Evolutionary conservation across 2,888 invertebrate species (phyloP).

Genomic region (Argyra leucocephala): DNA sequence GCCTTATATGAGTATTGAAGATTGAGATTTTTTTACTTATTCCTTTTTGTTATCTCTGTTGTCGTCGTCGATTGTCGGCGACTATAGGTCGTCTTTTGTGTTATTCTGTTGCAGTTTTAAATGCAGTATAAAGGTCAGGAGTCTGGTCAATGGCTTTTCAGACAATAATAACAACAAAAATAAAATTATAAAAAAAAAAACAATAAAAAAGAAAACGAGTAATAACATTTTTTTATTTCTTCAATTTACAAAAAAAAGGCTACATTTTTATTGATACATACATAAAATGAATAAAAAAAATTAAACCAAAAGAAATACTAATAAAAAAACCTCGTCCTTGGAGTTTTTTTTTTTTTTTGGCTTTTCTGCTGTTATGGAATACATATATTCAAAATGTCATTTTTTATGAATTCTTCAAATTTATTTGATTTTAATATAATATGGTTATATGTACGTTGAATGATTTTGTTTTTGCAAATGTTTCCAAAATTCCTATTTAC

Average conservation of each 20-base stretch:
- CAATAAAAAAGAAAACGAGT: neutral
- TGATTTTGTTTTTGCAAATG: no score
- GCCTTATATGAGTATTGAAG: no score
- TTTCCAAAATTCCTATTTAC: no score
- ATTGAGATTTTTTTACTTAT: neutral
- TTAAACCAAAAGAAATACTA: no score
- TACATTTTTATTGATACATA: no score
- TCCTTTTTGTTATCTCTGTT: neutral
- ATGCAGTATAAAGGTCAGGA: slow-evolving; percentile 3
- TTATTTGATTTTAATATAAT: no score
- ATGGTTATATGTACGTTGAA: no score
- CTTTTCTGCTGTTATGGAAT: neutral
- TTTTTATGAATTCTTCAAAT: neutral
- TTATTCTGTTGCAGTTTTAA: neutral
- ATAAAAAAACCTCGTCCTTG: neutral
- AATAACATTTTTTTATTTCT: neutral
- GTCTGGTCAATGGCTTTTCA: slow-evolving; percentile 2
- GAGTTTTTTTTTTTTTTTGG: neutral
- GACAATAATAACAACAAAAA: neutral
- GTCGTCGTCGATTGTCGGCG: neutral
- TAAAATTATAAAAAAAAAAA: no score
- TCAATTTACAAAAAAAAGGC: neutral
- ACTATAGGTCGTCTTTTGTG: neutral
- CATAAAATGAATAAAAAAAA: no score
- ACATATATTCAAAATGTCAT: neutral